Evolutionary conservation across 2,888 invertebrate species (phyloP).

Genomic region (Vandiemenella viatica): DNA sequence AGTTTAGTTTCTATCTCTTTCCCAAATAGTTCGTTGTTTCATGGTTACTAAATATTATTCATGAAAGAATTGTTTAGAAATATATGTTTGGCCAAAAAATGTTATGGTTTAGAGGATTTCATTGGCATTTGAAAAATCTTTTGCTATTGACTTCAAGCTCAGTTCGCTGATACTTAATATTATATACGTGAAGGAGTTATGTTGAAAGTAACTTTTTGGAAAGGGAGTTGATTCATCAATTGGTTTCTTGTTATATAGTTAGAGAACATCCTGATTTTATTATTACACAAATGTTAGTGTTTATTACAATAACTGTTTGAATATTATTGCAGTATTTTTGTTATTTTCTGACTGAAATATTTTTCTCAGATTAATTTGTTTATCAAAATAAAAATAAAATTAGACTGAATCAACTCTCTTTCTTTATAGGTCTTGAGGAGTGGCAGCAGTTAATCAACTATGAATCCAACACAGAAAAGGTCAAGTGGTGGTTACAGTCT

Average conservation of each 20-base stretch:
- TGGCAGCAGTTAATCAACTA: conserved; percentile 5
- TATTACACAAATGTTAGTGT: too few relatives aligned
- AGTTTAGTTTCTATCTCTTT: too few relatives aligned
- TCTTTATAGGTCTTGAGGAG: conserved; percentile 12
- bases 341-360: not conserved
- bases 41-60: too few relatives aligned
- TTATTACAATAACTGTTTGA: not conserved
- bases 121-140: too few relatives aligned
- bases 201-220: conserved; percentile 1
- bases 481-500: conserved; percentile 16
- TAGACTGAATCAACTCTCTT: conserved; percentile 16
- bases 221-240: conserved; percentile 12
- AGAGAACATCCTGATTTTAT: too few relatives aligned
- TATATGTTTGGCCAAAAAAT: too few relatives aligned
- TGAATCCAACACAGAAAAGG: conserved; percentile 15
- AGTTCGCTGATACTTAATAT: too few relatives aligned
- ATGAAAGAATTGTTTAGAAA: too few relatives aligned
- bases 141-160: too few relatives aligned
- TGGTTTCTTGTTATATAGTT: not conserved
- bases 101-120: too few relatives aligned
- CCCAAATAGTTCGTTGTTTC: too few relatives aligned
- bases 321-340: not conserved
- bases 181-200: too few relatives aligned
- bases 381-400: not conserved
- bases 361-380: not conserved